A percentile compares a stretch with the other conserved stretches of the same genome.
These are phyloP conservation scores for Maniola jurtina DNA, from an alignment of 1,140 invertebrate genomes.

Conservation along the genomic window DNA sequence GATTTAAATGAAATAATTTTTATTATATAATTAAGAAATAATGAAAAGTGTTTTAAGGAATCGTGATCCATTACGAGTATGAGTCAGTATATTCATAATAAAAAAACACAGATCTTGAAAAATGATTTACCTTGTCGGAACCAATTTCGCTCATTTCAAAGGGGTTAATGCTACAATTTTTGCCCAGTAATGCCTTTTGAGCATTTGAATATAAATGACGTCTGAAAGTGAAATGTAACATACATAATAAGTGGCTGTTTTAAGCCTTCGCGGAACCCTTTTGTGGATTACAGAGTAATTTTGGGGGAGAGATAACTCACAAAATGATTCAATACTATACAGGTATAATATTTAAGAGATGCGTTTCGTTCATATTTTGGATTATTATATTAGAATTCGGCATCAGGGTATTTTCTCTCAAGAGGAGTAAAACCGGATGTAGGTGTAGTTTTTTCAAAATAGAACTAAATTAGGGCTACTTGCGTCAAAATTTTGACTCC, in stretches of 20 bases:
- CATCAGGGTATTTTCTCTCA: no score
- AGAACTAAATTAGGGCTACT: no score
- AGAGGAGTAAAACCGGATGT: no score
- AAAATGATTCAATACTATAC: background rate
- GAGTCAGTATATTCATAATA: slow-evolving; percentile 32
- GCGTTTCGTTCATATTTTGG: background rate
- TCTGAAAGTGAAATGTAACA: slow-evolving; percentile 79
- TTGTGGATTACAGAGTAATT: slow-evolving; percentile 68
- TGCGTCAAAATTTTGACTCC: no score
- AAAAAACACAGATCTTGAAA: slow-evolving; percentile 45
- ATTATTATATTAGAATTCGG: background rate
- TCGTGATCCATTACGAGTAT: slow-evolving; percentile 15
- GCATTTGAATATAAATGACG: slow-evolving; percentile 78
- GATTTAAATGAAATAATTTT: no score
- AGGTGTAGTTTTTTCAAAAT: no score
- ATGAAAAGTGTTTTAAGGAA: background rate
- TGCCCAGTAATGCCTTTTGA: slow-evolving; percentile 75
- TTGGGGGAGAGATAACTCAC: background rate
- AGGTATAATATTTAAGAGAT: no score
- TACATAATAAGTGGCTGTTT: slow-evolving; percentile 79
- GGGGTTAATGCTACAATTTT: slow-evolving; percentile 75
- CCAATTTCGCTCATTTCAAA: slow-evolving; percentile 72
- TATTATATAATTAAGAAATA: no score
- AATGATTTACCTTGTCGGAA: slow-evolving; percentile 51
- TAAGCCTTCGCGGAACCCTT: slow-evolving; percentile 76